phyloP scores from a whole-genome alignment of 1,140 invertebrate genomes.

The Mercenaria mercenaria region DNA sequence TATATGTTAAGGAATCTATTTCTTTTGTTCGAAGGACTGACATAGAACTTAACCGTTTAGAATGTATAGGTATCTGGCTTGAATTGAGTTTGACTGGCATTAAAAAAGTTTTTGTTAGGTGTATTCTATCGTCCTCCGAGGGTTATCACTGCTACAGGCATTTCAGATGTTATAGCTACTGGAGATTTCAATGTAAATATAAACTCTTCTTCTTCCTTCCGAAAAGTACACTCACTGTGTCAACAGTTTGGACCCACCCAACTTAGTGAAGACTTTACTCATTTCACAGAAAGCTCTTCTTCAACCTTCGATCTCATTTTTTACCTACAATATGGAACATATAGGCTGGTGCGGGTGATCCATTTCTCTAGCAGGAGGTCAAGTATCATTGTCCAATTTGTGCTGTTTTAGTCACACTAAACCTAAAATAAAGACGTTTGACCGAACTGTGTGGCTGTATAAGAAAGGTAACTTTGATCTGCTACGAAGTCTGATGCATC shows the following conservation, averaged over 20 bases:
- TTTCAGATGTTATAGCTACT: not conserved
- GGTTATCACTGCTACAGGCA: not conserved
- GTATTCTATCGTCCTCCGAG: not conserved
- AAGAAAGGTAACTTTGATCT: not conserved
- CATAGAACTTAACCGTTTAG: not conserved
- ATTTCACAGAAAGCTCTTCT: not conserved
- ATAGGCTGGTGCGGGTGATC: not conserved
- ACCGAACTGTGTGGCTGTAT: not conserved
- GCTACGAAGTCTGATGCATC: too few species aligned
- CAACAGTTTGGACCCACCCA: not conserved
- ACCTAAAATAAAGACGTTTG: not conserved
- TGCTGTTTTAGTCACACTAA: not conserved
- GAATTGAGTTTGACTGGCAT: not conserved
- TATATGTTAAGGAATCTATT: not conserved
- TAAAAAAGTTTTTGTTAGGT: not conserved
- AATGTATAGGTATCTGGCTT: constrained; percentile 10
- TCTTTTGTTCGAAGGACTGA: not conserved
- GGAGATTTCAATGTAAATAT: not conserved
- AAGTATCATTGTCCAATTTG: not conserved
- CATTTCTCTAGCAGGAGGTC: not conserved
- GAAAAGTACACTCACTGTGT: not conserved
- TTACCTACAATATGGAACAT: not conserved
- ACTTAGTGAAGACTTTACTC: not conserved
- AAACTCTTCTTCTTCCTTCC: not conserved
- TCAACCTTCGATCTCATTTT: not conserved